Base-by-base conservation (phyloP, 2,797 vertebrate genomes). In the Acanthis flammea region DNA sequence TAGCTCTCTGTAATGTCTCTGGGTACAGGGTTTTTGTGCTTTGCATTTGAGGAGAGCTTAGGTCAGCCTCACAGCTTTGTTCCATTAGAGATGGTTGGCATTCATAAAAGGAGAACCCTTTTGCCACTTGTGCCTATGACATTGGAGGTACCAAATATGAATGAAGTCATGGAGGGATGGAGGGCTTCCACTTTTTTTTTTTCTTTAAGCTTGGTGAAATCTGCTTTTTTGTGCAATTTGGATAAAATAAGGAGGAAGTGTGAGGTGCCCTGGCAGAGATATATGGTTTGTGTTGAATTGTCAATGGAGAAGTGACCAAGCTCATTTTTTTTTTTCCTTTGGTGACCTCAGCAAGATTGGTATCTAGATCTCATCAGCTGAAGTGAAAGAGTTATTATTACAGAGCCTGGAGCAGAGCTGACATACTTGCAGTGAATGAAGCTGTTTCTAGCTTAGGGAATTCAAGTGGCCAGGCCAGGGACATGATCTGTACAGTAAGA, bases 381-480 rank as follows among this genome's bases (percentile, higher is more conserved):
- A 95, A 97, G 91, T 94, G 92, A 96, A 96, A 95, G 77, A 53
- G 86, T 95, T 96, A 96, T 95, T 97, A 92, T 94, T 94, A 90
- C 62, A 86, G 91, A 95, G 86, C 95, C 95, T 92, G 93, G 61
- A 96, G 94, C 87, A 91, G 58, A 61, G 76, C 81, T 93, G 88
- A 92, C 81, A 90, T 66, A 53, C 48, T 88, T 88, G 72, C 88
- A 79, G 60, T 77, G 92, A 93, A 91, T 87, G 93, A 86, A 95
- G 39, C 76, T 57, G 80, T 83, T 96, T 92, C 86, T 61, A 63
- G 71, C 79, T 87, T 30, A 42, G 78, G 88, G 76, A 89, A 95
- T 95, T 94, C 80, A 79, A 95, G 81, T 55, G 55, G 55, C 81
- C 68, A 50, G 53, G 53, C 66, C 31, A 76, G 51, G 53, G 65